Evolutionary conservation across 2,888 invertebrate species (phyloP), one percentile per base, ranked within the genome.

Genomic region (Tinea trinotella): DNA sequence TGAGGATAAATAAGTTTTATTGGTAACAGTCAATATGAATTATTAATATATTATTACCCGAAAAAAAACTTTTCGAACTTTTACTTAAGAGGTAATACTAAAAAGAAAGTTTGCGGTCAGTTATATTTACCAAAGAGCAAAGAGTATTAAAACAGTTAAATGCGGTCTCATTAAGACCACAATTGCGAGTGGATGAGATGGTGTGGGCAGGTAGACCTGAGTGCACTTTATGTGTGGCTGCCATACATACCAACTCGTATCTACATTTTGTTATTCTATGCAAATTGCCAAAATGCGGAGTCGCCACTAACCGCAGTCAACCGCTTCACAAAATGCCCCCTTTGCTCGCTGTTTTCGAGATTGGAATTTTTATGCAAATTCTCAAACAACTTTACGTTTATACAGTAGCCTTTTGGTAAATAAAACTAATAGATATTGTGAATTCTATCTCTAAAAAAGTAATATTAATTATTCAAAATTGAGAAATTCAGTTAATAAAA

Each of bases 281-380:
- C 81, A 82, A 84, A 84, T 84, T 49, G 54, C 54, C 56, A 44
- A 56, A 57, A 46, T 48, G 57, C 35, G 50, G 57, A 36, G 54
- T 53, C 54, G 20, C 18, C 40, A 49, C 54, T 22, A 46, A 40
- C 57, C 55, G 57, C 54, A 34, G 52, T 46, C 10, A 40, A 35
- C 30, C 44, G 36, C 52, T 44, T 19, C 40, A 30, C 50, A 53
- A 36, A 53, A 53, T 40, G 40, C 30, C 20, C 53, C 20, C 34
- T 30, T 12, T 13, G 7, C 40, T 77, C 78, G 77, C 78, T 78
- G 70, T 78, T 81, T 80, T 68, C 74, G 70, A 75, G 78, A 77
- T 76, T 76, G 75, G 68, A 76, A 77, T 82, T 84, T 83, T 83
- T 82, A 78, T 78, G 78, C 80, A 80, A 83, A 83, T 82, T 76